A percentile compares a stretch with the other conserved stretches of the same genome.
These are phyloP conservation scores for Phylloscopus collybita DNA, from an alignment of 2,797 vertebrate genomes.

Conservation along the genomic window DNA sequence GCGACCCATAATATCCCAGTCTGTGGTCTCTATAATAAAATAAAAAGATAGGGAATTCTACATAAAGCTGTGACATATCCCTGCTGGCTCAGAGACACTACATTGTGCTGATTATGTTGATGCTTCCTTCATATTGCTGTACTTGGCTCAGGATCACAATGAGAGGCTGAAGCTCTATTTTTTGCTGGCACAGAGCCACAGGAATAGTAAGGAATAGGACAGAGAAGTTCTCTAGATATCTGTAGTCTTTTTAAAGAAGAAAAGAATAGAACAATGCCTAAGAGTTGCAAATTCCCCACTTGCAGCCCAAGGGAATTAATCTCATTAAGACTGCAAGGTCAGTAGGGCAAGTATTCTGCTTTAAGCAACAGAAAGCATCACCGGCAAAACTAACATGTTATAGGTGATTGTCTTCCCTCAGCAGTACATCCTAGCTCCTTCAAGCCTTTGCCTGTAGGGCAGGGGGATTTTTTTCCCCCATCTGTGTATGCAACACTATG, in stretches of 20 bases:
- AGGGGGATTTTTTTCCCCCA: not conserved
- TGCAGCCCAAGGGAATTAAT: not conserved
- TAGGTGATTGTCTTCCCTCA: not conserved
- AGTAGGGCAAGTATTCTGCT: not conserved
- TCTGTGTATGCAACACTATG: not conserved
- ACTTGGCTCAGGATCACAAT: slow-evolving; percentile 78
- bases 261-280: slow-evolving; percentile 14
- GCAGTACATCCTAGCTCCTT: not conserved
- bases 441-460: not conserved
- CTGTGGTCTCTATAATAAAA: slow-evolving; percentile 78
- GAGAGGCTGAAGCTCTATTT: slow-evolving; percentile 66
- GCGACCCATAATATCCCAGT: slow-evolving; percentile 74
- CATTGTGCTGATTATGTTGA: slow-evolving; percentile 77
- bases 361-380: not conserved
- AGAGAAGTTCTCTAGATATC: slow-evolving; percentile 1
- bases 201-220: slow-evolving; percentile 25
- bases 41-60: slow-evolving; percentile 70
- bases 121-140: slow-evolving; percentile 79
- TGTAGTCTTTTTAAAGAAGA: not conserved
- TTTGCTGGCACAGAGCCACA: slow-evolving; percentile 65
- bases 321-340: not conserved
- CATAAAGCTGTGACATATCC: slow-evolving; percentile 72
- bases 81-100: slow-evolving; percentile 74
- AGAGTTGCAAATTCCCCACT: slow-evolving; percentile 1
- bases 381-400: not conserved